Evolutionary conservation across 2,888 invertebrate species (phyloP), one percentile per base, ranked within the genome.

Genomic region (Morpho achilles): DNA sequence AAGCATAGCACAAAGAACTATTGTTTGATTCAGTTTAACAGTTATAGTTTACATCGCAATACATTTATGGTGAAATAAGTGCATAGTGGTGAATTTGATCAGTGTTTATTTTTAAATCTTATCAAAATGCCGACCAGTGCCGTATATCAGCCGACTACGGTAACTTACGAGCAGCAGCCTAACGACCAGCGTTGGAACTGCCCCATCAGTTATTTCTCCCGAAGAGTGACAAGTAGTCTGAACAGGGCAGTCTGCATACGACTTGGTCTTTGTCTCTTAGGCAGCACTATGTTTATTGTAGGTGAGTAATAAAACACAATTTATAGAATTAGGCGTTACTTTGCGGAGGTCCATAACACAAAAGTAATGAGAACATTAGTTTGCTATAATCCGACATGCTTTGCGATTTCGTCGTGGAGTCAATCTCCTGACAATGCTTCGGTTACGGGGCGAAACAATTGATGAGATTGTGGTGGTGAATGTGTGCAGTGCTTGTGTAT

Each of bases 81-180:
- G 50, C 41, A 58, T 58, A 43, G 58, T 58, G 52, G 55, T 32
- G 32, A 32, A 32, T 32, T 32, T 3, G 32, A 32, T 32, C 32
- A 62, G 59, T 55, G 59, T 59, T 63, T 53, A 56, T 65, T 74
- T 50, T 64, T 52, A 59, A 67, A 63, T 63, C 53, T 58, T 59
- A 58, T 68, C 71, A 92, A 82, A 78, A 94, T 94, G 94, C 94
- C 94, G 68, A 91, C 93, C 58, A 93, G 94, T 77, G 94, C 95
- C 61, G 95, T 95, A 51, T 95, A 95, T 84, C 95, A 95, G 79
- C 95, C 95, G 10, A 95, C 95, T 63, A 95, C 95, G 67, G 94
- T 95, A 66, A 94, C 94, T 57, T 95, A 95, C 77, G 95, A 95
- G 79, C 91, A 92, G 68, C 91, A 91, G 69, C 89, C 90, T n/a